phyloP scores from a whole-genome alignment of 2,888 invertebrate genomes.

The Drosophila emarginata region DNA sequence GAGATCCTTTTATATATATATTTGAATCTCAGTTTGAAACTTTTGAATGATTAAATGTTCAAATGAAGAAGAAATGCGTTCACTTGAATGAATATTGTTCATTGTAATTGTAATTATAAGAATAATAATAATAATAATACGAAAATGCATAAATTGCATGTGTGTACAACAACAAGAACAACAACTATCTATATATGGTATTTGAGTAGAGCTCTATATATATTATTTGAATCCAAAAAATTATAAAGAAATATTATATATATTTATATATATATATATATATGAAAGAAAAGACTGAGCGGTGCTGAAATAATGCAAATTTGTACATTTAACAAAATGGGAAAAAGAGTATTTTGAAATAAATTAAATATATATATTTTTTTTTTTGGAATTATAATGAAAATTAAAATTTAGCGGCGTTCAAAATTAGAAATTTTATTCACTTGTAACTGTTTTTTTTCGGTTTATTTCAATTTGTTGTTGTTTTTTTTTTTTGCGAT shows the following conservation, averaged over 20 bases:
- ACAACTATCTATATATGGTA: slow-evolving; percentile 74
- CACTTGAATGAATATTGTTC: background rate
- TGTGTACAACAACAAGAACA: slow-evolving; percentile 79
- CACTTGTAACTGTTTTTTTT: slow-evolving; percentile 56
- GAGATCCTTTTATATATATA: background rate
- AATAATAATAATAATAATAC: background rate
- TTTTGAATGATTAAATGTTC: background rate
- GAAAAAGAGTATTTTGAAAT: slow-evolving; percentile 54
- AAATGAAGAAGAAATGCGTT: background rate
- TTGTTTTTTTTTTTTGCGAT: slow-evolving; percentile 31
- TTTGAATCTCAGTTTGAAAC: background rate
- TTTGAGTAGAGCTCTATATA: slow-evolving; percentile 47
- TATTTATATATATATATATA: slow-evolving; percentile 21
- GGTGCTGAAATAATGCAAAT: slow-evolving; percentile 63
- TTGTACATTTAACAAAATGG: slow-evolving; percentile 56
- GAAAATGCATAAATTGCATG: slow-evolving; percentile 25
- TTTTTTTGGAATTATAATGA: slow-evolving; percentile 54
- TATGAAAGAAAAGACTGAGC: slow-evolving; percentile 52
- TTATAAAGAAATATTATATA: slow-evolving; percentile 25
- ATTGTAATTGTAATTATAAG: background rate
- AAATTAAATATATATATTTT: slow-evolving; percentile 48
- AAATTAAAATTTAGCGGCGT: slow-evolving; percentile 63
- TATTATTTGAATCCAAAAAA: slow-evolving; percentile 48
- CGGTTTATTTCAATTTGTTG: slow-evolving; percentile 30
- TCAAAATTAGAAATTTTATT: slow-evolving; percentile 56